Evolutionary conservation across 1,140 invertebrate species (phyloP).

Genomic region (Drosophila neocordata): DNA sequence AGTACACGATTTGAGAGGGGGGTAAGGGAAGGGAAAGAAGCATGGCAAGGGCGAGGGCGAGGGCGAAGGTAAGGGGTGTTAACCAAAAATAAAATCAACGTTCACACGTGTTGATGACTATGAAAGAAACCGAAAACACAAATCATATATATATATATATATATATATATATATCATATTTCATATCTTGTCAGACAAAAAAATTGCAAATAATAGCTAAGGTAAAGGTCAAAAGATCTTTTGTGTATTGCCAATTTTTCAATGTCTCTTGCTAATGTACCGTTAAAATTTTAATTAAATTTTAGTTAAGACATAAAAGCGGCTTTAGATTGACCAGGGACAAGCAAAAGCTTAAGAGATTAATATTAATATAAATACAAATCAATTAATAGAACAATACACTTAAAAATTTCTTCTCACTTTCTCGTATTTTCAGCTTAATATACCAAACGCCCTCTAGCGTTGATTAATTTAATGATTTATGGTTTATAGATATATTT

Average conservation of each 20-base stretch:
- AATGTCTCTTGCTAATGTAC: constrained; percentile 1
- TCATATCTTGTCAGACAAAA: not conserved
- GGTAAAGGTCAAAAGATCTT: constrained; percentile 1
- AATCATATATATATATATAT: constrained; percentile 3
- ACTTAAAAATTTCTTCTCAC: no score
- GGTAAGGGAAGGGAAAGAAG: not conserved
- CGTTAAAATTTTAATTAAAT: constrained; percentile 2
- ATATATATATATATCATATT: constrained; percentile 5
- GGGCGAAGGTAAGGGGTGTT: not conserved
- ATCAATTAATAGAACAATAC: no score
- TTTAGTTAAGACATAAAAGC: not conserved
- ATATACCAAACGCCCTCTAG: no score
- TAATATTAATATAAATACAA: no score
- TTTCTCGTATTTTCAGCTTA: no score
- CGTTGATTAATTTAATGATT: no score
- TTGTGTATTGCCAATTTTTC: not conserved
- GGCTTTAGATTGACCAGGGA: no score
- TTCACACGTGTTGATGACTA: not conserved
- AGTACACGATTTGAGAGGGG: not conserved
- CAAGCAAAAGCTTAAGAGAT: no score
- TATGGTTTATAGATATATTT: no score
- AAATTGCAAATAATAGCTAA: not conserved
- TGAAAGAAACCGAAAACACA: not conserved
- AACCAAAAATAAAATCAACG: not conserved
- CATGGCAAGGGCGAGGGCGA: not conserved